Percentiles rank a stretch among this genome's conserved stretches.
Conservation (phyloP, 2,797 vertebrate genomes). For the Cottoperca gobio region DNA sequence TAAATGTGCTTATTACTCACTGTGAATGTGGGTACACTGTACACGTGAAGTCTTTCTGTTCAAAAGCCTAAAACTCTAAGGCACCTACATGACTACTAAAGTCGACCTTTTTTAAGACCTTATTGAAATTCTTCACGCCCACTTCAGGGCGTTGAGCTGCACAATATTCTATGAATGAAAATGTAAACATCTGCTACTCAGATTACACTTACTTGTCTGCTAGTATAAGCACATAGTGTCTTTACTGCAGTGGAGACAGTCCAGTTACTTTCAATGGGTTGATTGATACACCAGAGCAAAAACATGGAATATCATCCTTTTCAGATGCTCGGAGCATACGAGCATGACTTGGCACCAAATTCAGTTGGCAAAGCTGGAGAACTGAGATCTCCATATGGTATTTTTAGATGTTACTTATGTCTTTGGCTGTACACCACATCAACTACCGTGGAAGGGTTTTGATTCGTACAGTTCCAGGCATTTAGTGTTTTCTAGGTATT, state of each 20-base stretch:
- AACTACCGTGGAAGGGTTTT: slow-evolving; percentile 13
- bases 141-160: neutral
- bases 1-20: slow-evolving; percentile 13
- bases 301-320: slow-evolving; percentile 9
- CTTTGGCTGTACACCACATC: slow-evolving; percentile 28
- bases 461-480: slow-evolving; percentile 1
- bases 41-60: neutral
- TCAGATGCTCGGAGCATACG: slow-evolving; percentile 21
- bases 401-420: slow-evolving; percentile 44
- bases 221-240: neutral
- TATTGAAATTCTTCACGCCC: neutral
- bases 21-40: slow-evolving; percentile 1
- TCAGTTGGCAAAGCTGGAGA: slow-evolving; percentile 26
- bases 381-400: slow-evolving; percentile 28
- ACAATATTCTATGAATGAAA: slow-evolving; percentile 11
- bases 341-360: slow-evolving; percentile 20
- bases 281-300: slow-evolving; percentile 20
- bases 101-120: neutral
- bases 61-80: slow-evolving; percentile 2
- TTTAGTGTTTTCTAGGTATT: slow-evolving; percentile 1
- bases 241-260: neutral
- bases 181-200: neutral
- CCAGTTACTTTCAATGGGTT: neutral
- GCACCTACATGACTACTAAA: slow-evolving; percentile 22
- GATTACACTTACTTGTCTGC: neutral